A percentile compares a stretch with the other conserved stretches of the same genome.
Evolutionary conservation across 2,797 vertebrate species (phyloP).

Genomic region (Dicrostonyx torquatus): DNA sequence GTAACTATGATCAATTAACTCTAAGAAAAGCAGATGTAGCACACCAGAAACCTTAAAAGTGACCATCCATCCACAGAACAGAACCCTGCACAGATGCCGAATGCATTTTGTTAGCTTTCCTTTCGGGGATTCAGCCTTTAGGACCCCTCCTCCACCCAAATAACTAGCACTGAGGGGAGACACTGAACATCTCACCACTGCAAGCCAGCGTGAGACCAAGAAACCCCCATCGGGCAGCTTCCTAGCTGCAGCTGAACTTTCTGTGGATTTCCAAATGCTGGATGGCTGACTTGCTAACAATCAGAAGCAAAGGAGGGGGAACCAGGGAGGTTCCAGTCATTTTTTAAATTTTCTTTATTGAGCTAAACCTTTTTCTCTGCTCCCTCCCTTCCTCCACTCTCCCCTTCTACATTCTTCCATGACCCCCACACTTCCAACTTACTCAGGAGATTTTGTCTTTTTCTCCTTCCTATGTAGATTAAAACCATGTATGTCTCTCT

Average conservation of each 20-base stretch:
- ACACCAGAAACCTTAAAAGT: constrained; percentile 36
- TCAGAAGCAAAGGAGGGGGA: not conserved
- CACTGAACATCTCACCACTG: not conserved
- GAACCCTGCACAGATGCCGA: not conserved
- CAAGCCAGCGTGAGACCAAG: not conserved
- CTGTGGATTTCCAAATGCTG: not conserved
- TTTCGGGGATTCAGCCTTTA: not conserved
- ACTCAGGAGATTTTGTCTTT: too few relatives aligned
- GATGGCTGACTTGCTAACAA: not conserved
- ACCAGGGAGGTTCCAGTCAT: not conserved
- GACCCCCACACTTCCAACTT: too few relatives aligned
- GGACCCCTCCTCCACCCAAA: not conserved
- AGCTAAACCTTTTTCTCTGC: too few relatives aligned
- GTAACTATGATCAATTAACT: not conserved
- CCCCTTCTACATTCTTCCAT: too few relatives aligned
- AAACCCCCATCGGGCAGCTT: not conserved
- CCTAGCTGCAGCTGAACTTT: not conserved
- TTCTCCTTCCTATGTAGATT: too few relatives aligned
- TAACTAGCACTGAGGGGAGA: not conserved
- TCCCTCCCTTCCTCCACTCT: too few relatives aligned
- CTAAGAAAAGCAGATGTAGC: not conserved
- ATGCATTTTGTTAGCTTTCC: not conserved
- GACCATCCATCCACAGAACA: not conserved
- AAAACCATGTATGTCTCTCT: too few relatives aligned
- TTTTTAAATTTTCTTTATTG: too few relatives aligned